Conservation (phyloP, 2,888 invertebrate genomes). For the Stenodema calcarata region DNA sequence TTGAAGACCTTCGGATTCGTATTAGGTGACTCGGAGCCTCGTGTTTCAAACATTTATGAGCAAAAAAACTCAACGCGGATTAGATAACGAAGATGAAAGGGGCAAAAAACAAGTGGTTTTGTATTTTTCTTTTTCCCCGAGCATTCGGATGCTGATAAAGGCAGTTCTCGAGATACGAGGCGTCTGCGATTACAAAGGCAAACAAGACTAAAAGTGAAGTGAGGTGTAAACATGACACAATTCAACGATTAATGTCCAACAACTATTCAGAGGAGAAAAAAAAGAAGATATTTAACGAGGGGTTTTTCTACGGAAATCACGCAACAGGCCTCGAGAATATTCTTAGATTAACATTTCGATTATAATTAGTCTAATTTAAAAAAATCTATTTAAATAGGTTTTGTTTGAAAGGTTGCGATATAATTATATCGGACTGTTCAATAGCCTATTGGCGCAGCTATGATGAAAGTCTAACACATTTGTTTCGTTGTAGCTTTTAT, state of each 20-base stretch:
- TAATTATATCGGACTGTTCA: too few relatives aligned
- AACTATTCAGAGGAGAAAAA: neutral
- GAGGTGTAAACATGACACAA: constrained; percentile 1
- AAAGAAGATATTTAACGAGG: neutral
- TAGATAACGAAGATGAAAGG: neutral
- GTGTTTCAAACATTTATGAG: neutral
- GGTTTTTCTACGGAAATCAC: neutral
- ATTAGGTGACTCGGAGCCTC: neutral
- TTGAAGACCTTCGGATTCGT: neutral
- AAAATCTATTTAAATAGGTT: too few relatives aligned
- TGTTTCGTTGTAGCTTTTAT: too few relatives aligned
- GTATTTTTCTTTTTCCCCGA: neutral
- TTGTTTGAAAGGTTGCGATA: too few relatives aligned
- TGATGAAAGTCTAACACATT: too few relatives aligned
- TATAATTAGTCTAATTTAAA: too few relatives aligned
- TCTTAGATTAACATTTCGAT: too few relatives aligned
- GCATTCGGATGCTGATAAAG: neutral
- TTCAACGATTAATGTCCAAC: neutral
- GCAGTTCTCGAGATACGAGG: neutral
- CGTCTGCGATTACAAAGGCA: neutral
- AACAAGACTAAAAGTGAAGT: neutral
- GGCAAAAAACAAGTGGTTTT: neutral
- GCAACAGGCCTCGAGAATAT: neutral
- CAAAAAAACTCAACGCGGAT: neutral
- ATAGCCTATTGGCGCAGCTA: too few relatives aligned